Conservation (phyloP, 2,888 invertebrate species). For the Seira ritae region DNA sequence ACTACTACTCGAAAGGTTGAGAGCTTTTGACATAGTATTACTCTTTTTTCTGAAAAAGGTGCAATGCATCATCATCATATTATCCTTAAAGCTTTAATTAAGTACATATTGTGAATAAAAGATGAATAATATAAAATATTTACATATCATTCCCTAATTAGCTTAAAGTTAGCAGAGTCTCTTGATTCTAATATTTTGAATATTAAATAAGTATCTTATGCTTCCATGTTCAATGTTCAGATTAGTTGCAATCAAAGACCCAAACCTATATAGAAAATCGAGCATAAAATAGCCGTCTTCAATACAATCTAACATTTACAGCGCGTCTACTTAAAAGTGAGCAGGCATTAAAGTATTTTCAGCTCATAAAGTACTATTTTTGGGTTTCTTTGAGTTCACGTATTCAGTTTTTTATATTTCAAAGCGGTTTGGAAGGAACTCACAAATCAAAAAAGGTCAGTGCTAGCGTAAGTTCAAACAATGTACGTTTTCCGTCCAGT, state of each 20-base stretch:
- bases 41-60: background rate
- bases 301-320: background rate
- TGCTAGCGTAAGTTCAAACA: slow-evolving; percentile 59
- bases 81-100: no score
- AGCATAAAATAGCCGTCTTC: background rate
- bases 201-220: background rate
- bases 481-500: slow-evolving; percentile 46
- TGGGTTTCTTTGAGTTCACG: slow-evolving; percentile 1
- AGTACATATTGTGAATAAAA: no score
- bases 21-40: slow-evolving; percentile 16
- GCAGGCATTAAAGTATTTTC: background rate
- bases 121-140: no score
- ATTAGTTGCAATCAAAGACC: background rate
- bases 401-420: slow-evolving; percentile 12
- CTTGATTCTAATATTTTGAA: background rate
- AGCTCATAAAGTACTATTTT: slow-evolving; percentile 1
- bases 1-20: background rate
- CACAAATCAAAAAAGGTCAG: slow-evolving; percentile 54
- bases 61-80: background rate
- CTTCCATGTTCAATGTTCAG: background rate
- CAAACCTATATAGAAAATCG: background rate
- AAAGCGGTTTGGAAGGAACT: background rate
- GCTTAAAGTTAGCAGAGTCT: no score
- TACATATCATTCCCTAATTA: background rate
- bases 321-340: background rate